phyloP scores from a whole-genome alignment of 2,797 vertebrate species.

The Sebastes trivittatus region DNA sequence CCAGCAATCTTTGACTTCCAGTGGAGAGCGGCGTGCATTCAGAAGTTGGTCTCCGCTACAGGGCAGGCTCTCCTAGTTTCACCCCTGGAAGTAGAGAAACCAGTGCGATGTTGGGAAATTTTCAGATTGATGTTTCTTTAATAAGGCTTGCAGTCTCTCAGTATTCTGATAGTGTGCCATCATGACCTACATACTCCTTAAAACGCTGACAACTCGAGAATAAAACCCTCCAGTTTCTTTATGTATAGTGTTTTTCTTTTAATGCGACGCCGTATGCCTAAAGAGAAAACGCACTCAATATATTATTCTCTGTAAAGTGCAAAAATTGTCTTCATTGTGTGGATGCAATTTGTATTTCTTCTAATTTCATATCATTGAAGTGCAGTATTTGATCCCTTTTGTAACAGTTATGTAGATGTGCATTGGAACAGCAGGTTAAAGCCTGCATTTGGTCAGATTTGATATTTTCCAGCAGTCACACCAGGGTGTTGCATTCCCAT shows the following conservation, averaged over 20 bases:
- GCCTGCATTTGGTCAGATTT: slow-evolving; percentile 33
- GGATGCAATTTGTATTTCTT: slow-evolving; percentile 5
- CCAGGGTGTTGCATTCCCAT: slow-evolving; percentile 49
- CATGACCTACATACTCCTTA: slow-evolving; percentile 81
- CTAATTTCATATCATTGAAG: slow-evolving; percentile 20
- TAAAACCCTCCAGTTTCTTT: slow-evolving; percentile 67
- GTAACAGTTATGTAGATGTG: background rate
- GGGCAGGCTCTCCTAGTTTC: slow-evolving; percentile 49
- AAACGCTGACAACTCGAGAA: slow-evolving; percentile 79
- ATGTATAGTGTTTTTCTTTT: slow-evolving; percentile 47
- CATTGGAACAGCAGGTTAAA: background rate
- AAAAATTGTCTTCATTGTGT: slow-evolving; percentile 13
- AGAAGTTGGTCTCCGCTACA: slow-evolving; percentile 33
- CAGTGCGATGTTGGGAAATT: slow-evolving; percentile 57
- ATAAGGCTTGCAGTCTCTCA: slow-evolving; percentile 76
- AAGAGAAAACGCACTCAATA: slow-evolving; percentile 47
- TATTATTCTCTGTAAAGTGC: slow-evolving; percentile 65
- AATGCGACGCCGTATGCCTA: slow-evolving; percentile 27
- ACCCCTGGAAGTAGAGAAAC: slow-evolving; percentile 43
- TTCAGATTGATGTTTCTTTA: slow-evolving; percentile 81
- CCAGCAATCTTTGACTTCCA: slow-evolving; percentile 71
- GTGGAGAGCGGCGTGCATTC: slow-evolving; percentile 42
- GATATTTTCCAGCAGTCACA: slow-evolving; percentile 32
- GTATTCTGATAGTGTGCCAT: slow-evolving; percentile 78
- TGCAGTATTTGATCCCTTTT: slow-evolving; percentile 4